These are phyloP conservation scores for Clinocottus analis DNA, from an alignment of 2,113 vertebrate genomes.

Conservation along the genomic window DNA sequence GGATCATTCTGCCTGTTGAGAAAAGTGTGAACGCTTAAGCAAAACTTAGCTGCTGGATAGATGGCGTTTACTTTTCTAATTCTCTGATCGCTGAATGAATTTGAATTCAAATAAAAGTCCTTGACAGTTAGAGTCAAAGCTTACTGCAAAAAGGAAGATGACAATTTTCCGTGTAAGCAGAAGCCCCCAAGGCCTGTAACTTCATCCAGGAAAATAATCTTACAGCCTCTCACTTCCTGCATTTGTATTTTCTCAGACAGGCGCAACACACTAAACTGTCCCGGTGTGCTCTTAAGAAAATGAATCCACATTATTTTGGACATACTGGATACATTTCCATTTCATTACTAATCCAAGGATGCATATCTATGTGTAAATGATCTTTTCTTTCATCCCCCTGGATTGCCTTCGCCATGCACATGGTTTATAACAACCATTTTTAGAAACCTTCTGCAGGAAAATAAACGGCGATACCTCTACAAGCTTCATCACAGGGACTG, in stretches of 20 bases:
- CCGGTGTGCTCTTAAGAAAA: background rate
- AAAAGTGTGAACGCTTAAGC: background rate
- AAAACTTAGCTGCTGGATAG: background rate
- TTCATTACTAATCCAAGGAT: background rate
- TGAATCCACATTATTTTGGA: background rate
- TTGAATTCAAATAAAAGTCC: background rate
- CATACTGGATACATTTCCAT: background rate
- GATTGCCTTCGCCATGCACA: background rate
- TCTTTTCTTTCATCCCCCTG: background rate
- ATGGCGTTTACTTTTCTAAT: background rate
- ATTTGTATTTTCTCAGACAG: background rate
- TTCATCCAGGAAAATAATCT: background rate
- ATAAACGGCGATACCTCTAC: conserved; percentile 86
- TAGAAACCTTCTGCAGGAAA: background rate
- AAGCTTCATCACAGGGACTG: conserved; percentile 96
- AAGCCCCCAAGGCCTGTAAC: background rate
- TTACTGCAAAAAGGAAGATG: background rate
- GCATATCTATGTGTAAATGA: background rate
- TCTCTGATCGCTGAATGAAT: background rate
- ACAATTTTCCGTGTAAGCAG: too few relatives aligned
- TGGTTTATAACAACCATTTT: background rate
- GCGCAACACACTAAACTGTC: background rate
- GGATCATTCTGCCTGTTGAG: background rate
- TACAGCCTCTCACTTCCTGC: background rate
- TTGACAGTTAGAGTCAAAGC: background rate